Percentiles rank a stretch among this genome's conserved stretches.
Conservation (phyloP, 2,797 vertebrate genomes). For the Spinus pinus region DNA sequence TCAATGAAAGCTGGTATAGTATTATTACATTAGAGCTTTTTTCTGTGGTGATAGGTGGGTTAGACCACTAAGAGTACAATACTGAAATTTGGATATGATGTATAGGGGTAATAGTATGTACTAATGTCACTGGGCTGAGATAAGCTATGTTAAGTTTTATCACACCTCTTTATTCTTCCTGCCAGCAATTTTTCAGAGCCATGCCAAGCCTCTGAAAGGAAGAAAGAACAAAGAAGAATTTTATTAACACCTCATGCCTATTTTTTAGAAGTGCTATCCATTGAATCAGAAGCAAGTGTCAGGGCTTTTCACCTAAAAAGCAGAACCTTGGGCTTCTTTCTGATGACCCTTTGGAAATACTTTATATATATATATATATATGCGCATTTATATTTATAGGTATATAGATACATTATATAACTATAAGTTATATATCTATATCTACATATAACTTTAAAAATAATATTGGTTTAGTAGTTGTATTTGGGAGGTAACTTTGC, state of each 20-base stretch:
- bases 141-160: background rate
- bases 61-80: background rate
- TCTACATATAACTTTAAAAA: background rate
- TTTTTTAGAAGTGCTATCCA: background rate
- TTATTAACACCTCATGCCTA: background rate
- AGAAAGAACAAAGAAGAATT: background rate
- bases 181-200: background rate
- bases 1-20: background rate
- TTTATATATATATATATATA: background rate
- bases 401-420: background rate
- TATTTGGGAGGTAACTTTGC: background rate
- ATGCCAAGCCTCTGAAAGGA: background rate
- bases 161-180: background rate
- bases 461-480: background rate
- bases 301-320: background rate
- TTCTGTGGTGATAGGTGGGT: background rate
- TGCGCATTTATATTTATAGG: too few relatives aligned
- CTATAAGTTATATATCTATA: background rate
- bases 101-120: background rate
- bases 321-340: background rate
- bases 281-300: background rate
- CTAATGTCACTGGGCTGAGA: background rate
- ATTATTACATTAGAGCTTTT: background rate
- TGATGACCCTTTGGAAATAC: background rate
- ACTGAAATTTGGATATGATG: background rate